Conservation (phyloP, 1,140 invertebrate species). For the Thereuonema tuberculata region DNA sequence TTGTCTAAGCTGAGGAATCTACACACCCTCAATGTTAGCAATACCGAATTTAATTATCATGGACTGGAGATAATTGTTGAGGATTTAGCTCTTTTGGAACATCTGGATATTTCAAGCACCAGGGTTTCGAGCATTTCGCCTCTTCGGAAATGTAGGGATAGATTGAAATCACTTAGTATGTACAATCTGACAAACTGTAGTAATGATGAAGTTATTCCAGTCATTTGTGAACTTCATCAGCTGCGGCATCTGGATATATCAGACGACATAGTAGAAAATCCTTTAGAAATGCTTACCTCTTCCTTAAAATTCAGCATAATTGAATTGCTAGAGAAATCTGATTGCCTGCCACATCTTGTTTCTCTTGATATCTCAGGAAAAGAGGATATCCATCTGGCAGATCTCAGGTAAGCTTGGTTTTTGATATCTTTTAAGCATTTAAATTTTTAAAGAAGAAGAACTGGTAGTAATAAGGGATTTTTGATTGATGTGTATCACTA, state of each 20-base stretch:
- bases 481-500: too few relatives aligned
- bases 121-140: slow-evolving; percentile 50
- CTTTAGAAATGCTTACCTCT: slow-evolving; percentile 33
- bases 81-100: slow-evolving; percentile 50
- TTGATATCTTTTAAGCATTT: neutral
- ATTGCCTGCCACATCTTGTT: slow-evolving; percentile 43
- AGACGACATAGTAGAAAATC: slow-evolving; percentile 39
- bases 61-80: slow-evolving; percentile 52
- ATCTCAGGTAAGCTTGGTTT: slow-evolving; percentile 29
- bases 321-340: slow-evolving; percentile 36
- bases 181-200: slow-evolving; percentile 42
- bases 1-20: slow-evolving; percentile 40
- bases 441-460: slow-evolving; percentile 23
- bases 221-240: slow-evolving; percentile 43
- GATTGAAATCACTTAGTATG: slow-evolving; percentile 46
- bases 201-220: slow-evolving; percentile 34
- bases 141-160: slow-evolving; percentile 44
- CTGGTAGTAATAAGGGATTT: slow-evolving; percentile 26
- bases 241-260: slow-evolving; percentile 51
- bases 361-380: slow-evolving; percentile 55
- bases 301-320: slow-evolving; percentile 33
- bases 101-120: slow-evolving; percentile 54
- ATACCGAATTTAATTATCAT: slow-evolving; percentile 54
- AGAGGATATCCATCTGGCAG: slow-evolving; percentile 39
- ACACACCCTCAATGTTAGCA: slow-evolving; percentile 50